phyloP scores from a whole-genome alignment of 2,888 invertebrate genomes.

The Philereme transversata region DNA sequence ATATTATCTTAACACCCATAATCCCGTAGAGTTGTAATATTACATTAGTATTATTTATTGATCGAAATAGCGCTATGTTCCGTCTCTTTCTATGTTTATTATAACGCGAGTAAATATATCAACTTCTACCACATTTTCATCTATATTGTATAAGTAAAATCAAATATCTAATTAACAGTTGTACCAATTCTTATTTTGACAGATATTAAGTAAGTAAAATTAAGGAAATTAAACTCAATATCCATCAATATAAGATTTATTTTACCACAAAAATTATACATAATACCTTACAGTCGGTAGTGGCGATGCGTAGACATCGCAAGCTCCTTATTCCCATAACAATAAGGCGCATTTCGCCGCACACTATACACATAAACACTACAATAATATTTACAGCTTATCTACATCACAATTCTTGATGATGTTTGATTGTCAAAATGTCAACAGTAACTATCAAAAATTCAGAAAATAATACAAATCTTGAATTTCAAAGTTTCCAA shows the following conservation, averaged over 20 bases:
- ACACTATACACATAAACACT: conserved; percentile 31
- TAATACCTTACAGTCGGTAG: conserved; percentile 44
- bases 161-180: conserved; percentile 10
- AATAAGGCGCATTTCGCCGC: conserved; percentile 28
- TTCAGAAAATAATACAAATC: conserved; percentile 16
- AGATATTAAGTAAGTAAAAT: conserved; percentile 24
- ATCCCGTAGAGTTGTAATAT: background rate
- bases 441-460: conserved; percentile 19
- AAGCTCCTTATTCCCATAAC: conserved; percentile 48
- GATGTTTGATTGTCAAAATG: conserved; percentile 16
- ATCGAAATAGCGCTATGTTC: background rate
- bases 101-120: background rate
- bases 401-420: conserved; percentile 35
- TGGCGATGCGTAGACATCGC: conserved; percentile 45
- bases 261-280: conserved; percentile 36
- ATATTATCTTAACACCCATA: conserved; percentile 3
- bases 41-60: background rate
- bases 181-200: conserved; percentile 25
- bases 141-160: background rate
- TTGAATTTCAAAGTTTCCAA: conserved; percentile 12
- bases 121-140: background rate
- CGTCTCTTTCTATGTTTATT: background rate
- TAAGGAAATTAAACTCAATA: conserved; percentile 32
- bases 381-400: conserved; percentile 35
- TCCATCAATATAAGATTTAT: conserved; percentile 36